These are phyloP conservation scores for Aspidiotus rigidus DNA, from an alignment of 2,888 invertebrate species.

Conservation along the genomic window DNA sequence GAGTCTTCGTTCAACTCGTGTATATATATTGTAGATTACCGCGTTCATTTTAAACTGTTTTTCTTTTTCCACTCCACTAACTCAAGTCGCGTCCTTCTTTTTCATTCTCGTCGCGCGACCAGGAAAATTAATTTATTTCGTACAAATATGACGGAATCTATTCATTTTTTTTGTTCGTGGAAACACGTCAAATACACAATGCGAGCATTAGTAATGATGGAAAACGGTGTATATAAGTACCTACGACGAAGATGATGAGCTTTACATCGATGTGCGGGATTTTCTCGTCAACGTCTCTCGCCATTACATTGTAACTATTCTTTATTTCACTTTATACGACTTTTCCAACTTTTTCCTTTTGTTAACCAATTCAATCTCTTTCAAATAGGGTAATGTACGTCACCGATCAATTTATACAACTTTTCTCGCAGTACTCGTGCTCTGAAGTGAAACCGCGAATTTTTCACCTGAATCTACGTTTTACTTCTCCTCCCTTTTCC, in stretches of 20 bases:
- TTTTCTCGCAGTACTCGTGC: no score
- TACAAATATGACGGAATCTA: constrained; percentile 30
- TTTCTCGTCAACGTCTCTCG: constrained; percentile 15
- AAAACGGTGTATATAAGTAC: constrained; percentile 1
- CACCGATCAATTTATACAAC: neutral
- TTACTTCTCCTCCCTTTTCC: no score
- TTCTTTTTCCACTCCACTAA: neutral
- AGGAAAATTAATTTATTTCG: constrained; percentile 27
- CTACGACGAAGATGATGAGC: neutral
- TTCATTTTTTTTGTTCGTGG: constrained; percentile 23
- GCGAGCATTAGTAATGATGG: constrained; percentile 27
- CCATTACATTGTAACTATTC: neutral
- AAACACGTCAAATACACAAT: constrained; percentile 29
- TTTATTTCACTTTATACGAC: neutral
- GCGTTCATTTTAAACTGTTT: constrained; percentile 19
- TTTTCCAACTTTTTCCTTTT: constrained; percentile 23
- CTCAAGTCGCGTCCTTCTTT: neutral
- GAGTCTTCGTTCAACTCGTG: constrained; percentile 17
- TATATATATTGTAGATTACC: constrained; percentile 19
- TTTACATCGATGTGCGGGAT: neutral
- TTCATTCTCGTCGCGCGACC: neutral
- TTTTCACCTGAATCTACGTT: no score
- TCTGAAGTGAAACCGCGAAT: no score
- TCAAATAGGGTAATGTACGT: constrained; percentile 24
- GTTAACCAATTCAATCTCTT: constrained; percentile 25